Percentiles rank a stretch among this genome's conserved stretches.
Conservation (phyloP, 2,888 invertebrate genomes). For the Prenolepis imparis region DNA sequence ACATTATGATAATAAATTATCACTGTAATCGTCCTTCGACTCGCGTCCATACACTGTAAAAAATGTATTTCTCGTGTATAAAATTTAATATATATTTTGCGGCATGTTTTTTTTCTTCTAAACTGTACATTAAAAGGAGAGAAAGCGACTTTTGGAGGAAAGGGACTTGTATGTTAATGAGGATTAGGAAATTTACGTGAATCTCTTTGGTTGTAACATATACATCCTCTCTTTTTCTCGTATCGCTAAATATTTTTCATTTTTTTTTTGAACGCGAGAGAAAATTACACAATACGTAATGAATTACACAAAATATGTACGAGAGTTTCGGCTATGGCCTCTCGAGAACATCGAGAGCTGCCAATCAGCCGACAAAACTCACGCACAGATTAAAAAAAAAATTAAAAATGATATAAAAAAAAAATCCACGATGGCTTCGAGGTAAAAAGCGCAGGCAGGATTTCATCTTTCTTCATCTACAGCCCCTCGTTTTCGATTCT, state of each 20-base stretch:
- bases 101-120: slow-evolving; percentile 11
- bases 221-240: neutral
- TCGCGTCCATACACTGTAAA: slow-evolving; percentile 29
- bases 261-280: neutral
- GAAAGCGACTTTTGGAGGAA: neutral
- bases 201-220: slow-evolving; percentile 35
- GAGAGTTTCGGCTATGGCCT: slow-evolving; percentile 53
- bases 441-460: neutral
- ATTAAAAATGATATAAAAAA: neutral
- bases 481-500: slow-evolving; percentile 37
- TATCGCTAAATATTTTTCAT: slow-evolving; percentile 2
- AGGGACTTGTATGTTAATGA: slow-evolving; percentile 19
- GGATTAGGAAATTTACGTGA: slow-evolving; percentile 53
- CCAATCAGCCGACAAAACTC: slow-evolving; percentile 45
- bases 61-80: slow-evolving; percentile 45
- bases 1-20: neutral
- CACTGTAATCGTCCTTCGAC: neutral
- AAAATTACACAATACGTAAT: slow-evolving; percentile 36
- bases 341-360: slow-evolving; percentile 64
- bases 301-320: neutral
- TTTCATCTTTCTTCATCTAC: slow-evolving; percentile 30
- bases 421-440: slow-evolving; percentile 40
- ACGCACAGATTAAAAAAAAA: neutral
- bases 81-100: slow-evolving; percentile 56
- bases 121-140: slow-evolving; percentile 36